These are phyloP conservation scores for Nineta flava DNA, from an alignment of 2,888 invertebrate species.

Conservation along the genomic window DNA sequence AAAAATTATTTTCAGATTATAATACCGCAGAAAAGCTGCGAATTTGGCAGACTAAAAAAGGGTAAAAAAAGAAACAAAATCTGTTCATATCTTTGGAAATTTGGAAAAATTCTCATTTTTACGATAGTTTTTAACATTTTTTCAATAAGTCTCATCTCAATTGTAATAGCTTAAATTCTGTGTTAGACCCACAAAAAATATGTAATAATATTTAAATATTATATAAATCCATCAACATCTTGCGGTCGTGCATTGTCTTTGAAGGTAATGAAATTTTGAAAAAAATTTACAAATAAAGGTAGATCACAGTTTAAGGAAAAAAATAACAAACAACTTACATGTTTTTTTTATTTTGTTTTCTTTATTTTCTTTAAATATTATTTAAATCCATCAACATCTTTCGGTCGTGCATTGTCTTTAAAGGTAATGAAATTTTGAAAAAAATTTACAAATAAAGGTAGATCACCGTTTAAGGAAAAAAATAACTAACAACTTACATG, in stretches of 20 bases:
- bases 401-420: neutral
- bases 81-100: conserved; percentile 3
- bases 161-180: neutral
- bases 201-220: conserved; percentile 2
- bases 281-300: too few relatives aligned
- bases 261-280: too few relatives aligned
- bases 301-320: too few relatives aligned
- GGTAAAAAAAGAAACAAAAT: conserved; percentile 3
- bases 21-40: neutral
- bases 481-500: too few relatives aligned
- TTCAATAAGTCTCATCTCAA: neutral
- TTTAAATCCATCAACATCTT: conserved; percentile 2
- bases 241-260: neutral
- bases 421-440: too few relatives aligned
- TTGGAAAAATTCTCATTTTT: neutral
- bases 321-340: too few relatives aligned
- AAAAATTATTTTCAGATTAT: neutral
- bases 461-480: too few relatives aligned
- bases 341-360: too few relatives aligned
- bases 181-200: conserved; percentile 1
- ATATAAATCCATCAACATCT: conserved; percentile 2
- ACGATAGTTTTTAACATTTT: neutral
- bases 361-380: conserved; percentile 1
- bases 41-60: conserved; percentile 3
- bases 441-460: too few relatives aligned